phyloP scores from a whole-genome alignment of 2,797 vertebrate genomes.

The Zonotrichia albicollis region DNA sequence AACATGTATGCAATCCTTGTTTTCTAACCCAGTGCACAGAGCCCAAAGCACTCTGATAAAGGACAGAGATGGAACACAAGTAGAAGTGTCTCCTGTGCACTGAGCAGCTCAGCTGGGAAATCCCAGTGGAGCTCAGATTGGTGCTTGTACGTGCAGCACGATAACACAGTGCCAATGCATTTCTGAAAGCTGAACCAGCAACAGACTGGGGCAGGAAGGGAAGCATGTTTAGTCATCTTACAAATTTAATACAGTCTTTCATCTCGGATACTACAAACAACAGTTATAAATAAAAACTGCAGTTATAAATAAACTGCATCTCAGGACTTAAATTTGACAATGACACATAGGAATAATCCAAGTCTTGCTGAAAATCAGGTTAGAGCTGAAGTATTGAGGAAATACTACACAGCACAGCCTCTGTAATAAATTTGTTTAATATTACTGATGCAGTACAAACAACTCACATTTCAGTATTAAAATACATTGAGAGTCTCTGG shows the following conservation, averaged over 20 bases:
- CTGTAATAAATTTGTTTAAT: not conserved
- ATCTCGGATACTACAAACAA: not conserved
- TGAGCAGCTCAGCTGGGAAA: not conserved
- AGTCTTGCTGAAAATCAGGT: not conserved
- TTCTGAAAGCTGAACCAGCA: not conserved
- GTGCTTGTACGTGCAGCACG: rapidly evolving
- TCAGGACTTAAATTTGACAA: not conserved
- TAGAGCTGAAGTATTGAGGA: not conserved
- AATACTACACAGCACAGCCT: not conserved
- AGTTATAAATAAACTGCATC: not conserved
- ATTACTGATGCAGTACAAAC: not conserved
- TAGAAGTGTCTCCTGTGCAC: not conserved
- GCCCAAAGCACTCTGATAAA: not conserved
- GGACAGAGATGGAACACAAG: not conserved
- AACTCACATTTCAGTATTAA: not conserved
- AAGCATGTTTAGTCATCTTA: not conserved
- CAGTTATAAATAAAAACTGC: not conserved
- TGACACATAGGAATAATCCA: slow-evolving; percentile 7
- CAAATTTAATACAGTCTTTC: not conserved
- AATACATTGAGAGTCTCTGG: not conserved
- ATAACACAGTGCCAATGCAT: not conserved
- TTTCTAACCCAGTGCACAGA: not conserved
- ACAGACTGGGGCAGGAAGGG: not conserved
- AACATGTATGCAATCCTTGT: not conserved
- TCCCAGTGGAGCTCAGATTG: not conserved